Base-by-base conservation (phyloP, 2,888 invertebrate genomes). In the Gortyna flavago region DNA sequence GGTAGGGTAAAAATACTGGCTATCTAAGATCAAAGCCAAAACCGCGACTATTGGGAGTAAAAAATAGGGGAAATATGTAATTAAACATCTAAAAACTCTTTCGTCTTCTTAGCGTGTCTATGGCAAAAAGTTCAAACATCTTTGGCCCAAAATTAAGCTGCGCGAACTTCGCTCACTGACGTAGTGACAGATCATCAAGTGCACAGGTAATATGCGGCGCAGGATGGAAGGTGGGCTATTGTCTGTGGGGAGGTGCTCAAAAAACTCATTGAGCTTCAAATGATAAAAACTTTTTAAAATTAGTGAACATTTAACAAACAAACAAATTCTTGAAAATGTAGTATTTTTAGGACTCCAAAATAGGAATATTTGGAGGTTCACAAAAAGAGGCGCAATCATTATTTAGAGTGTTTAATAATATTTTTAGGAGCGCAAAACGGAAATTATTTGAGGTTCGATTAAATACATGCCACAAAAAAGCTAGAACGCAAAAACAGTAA, bases 401-500 rank as follows among this genome's bases (percentile, higher is more conserved):
- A 29, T n/a, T 59, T 29, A 29, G 25, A 51, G 29, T 16, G n/a
- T 59, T 29, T 16, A 29, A 59, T 59, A 59, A 29, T 29, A 29
- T 18, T 59, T 57, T 32, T 32, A 61, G 29, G 59, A 61, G 18
- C 18, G 29, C 59, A 7, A 29, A 61, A 61, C 32, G 18, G 18
- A 32, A 61, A 7, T 61, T 29, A 59, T 59, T 29, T 61, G 29
- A 3, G 18, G 16, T 3, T 18, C 18, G 29, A 29, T 61, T 29
- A 59, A 29, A 61, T 32, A 29, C 8, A 32, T 29, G 59, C 8
- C 29, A 61, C 18, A 64, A n/a, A 32, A 81, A 51, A 44, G 1
- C 21, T 59, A 69, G 16, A 65, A 54, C 6, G 29, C 16, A 62
- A 44, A 66, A 81, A 25, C 69, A 66, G 76, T 69, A 75, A 75